Evolutionary conservation across 2,113 vertebrate species (phyloP), one percentile per base, ranked within the genome.

Genomic region (Lathamus discolor): DNA sequence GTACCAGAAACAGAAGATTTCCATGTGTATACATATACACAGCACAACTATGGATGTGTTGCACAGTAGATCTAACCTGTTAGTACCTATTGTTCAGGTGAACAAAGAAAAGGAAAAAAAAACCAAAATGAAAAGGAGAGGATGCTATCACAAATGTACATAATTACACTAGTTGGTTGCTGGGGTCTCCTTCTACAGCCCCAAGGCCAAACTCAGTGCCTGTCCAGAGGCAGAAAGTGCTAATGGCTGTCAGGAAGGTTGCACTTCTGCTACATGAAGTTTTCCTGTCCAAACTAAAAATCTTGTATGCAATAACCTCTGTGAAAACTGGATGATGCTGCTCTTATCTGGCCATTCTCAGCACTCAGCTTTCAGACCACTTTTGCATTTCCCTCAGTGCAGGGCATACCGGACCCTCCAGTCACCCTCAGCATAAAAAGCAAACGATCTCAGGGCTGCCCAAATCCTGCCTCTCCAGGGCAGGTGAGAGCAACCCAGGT

Each of bases 321-420:
- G 43, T 44, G 31, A 76, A 76, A 83, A 72, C 18, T 73, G 61
- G 29, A 35, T 48, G 14, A 2, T 69, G 77, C 31, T 77, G 52
- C 19, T 73, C 37, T 44, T 39, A 11, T 13, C 37, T 54, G 51
- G n/a, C 18, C 20, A 39, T 25, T 25, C 57, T 87, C 61, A 31
- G 55, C n/a, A 17, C 3, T 2, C 0, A 0, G 20, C 27, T 77
- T 92, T 54, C 39, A 66, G 37, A 51, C 13, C 16, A 24, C 1
- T 0, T 59, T 41, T 70, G 6, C 13, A 27, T 46, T 92, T 93
- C 51, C n/a, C 43, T 85, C 1, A 0, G 27, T 33, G 7, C 22
- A 67, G 17, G 5, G 20, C 35, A 79, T 55, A 41, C 18, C 28
- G 78, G n/a, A 75, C 7, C 13, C 4, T 77, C 19, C 13, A 1